Evolutionary conservation across 1,140 invertebrate species (phyloP).

Genomic region (Pseudomyrmex flavicornis): DNA sequence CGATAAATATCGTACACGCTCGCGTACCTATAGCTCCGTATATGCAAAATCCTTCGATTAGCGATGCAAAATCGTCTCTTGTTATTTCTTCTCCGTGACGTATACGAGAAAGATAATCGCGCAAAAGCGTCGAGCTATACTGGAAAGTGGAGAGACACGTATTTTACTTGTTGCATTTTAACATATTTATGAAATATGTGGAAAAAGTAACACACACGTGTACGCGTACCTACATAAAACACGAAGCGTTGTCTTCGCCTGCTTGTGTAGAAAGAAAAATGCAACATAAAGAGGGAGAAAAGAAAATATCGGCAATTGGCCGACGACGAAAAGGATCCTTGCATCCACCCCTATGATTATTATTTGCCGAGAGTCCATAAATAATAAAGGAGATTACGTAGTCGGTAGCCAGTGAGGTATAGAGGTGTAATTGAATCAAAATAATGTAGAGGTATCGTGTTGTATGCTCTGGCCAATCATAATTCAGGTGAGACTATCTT

Average conservation of each 20-base stretch:
- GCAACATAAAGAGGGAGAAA: neutral
- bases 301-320: neutral
- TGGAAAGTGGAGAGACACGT: neutral
- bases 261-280: neutral
- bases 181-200: slow-evolving; percentile 23
- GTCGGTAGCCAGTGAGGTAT: slow-evolving; percentile 67
- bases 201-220: neutral
- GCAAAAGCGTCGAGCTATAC: neutral
- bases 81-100: neutral
- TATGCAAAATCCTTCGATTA: neutral
- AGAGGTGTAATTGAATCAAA: slow-evolving; percentile 81
- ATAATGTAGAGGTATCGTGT: slow-evolving; percentile 82
- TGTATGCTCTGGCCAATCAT: slow-evolving; percentile 80
- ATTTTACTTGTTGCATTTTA: slow-evolving; percentile 69
- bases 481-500: slow-evolving; percentile 79
- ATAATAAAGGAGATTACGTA: slow-evolving; percentile 79
- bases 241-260: neutral
- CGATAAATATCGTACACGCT: too few relatives aligned
- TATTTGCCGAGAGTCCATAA: slow-evolving; percentile 75
- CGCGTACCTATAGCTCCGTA: neutral
- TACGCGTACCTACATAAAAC: too few relatives aligned
- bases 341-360: slow-evolving; percentile 68
- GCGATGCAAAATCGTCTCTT: neutral
- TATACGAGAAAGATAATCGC: neutral
- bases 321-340: slow-evolving; percentile 16